Percentiles rank a stretch among this genome's conserved stretches.
These are phyloP conservation scores for Oxyteleia sp. DNA, from an alignment of 2,888 invertebrate genomes.

Conservation along the genomic window DNA sequence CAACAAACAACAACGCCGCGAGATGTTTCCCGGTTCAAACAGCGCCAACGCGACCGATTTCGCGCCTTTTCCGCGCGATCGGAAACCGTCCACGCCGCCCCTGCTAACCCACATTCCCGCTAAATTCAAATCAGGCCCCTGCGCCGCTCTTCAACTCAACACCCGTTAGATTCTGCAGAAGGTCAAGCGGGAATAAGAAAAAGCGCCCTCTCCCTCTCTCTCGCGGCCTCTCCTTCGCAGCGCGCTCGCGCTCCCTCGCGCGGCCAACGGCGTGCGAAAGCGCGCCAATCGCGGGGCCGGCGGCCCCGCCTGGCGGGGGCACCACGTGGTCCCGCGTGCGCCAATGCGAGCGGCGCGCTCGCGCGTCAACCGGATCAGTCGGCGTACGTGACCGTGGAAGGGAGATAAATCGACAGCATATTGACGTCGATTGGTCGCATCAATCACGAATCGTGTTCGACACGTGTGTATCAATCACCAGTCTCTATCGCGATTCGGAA, in stretches of 20 bases:
- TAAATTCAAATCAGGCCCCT: slow-evolving; percentile 50
- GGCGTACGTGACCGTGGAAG: slow-evolving; percentile 72
- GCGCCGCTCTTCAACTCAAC: slow-evolving; percentile 69
- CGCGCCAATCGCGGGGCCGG: slow-evolving; percentile 78
- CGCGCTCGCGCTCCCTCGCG: slow-evolving; percentile 51
- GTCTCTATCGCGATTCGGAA: slow-evolving; percentile 79
- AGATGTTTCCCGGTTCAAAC: too few species aligned
- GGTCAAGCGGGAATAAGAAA: slow-evolving; percentile 39
- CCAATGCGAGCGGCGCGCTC: slow-evolving; percentile 37
- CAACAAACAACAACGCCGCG: too few species aligned
- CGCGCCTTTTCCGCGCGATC: too few species aligned
- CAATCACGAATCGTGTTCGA: slow-evolving; percentile 83
- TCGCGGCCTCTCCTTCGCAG: background rate
- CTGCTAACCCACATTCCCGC: slow-evolving; percentile 37
- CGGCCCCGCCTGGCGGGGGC: slow-evolving; percentile 61
- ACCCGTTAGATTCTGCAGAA: slow-evolving; percentile 85
- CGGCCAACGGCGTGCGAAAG: slow-evolving; percentile 80
- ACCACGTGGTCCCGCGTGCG: slow-evolving; percentile 86
- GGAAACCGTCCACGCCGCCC: too few species aligned
- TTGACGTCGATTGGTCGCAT: slow-evolving; percentile 86
- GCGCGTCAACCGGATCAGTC: slow-evolving; percentile 62
- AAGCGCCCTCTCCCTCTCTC: background rate
- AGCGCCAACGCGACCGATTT: too few species aligned
- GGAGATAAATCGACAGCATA: slow-evolving; percentile 84
- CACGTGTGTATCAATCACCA: slow-evolving; percentile 85